Conservation (phyloP, 2,797 vertebrate species). For the Antennarius maculatus region DNA sequence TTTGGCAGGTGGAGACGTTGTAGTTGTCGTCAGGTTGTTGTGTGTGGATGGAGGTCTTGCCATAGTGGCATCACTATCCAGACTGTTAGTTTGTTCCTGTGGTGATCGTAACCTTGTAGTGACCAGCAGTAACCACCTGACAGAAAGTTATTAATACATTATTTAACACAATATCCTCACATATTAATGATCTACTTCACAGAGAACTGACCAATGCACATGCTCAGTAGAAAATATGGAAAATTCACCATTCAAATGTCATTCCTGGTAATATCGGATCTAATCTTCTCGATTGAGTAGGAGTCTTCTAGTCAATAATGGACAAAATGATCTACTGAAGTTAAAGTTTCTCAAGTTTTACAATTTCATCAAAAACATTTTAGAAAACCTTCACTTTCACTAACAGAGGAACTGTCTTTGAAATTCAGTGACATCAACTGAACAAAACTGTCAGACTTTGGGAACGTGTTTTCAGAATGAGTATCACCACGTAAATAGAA, state of each 20-base stretch:
- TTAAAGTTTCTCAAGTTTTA: neutral
- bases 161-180: neutral
- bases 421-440: no score
- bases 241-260: no score
- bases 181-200: neutral
- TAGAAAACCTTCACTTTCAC: neutral
- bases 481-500: no score
- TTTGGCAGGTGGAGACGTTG: conserved; percentile 54
- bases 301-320: no score
- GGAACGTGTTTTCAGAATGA: neutral
- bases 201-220: no score
- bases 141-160: neutral
- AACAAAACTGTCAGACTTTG: neutral
- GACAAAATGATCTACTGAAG: no score
- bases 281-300: no score
- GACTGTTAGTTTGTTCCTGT: conserved; percentile 10
- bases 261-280: no score
- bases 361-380: neutral
- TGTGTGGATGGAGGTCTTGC: neutral
- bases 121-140: conserved; percentile 53
- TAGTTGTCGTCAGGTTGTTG: neutral
- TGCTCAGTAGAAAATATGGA: no score
- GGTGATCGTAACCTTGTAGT: conserved; percentile 8
- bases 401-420: no score
- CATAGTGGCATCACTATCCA: conserved; percentile 16